phyloP scores from a whole-genome alignment of 2,888 invertebrate genomes.

The Euproctis similis region DNA sequence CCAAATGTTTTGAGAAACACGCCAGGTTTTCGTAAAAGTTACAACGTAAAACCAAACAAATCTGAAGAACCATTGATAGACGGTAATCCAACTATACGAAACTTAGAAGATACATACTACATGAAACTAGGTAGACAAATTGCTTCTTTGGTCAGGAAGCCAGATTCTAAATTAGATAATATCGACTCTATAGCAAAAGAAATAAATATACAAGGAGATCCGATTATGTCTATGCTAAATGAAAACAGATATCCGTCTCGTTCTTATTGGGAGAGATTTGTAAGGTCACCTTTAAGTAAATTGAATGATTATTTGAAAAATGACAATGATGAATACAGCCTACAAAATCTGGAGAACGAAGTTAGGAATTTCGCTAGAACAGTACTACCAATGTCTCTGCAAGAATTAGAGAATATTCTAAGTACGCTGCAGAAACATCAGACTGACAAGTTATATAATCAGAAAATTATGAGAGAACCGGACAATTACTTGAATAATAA shows the following conservation, averaged over 20 bases:
- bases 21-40: conserved; percentile 18
- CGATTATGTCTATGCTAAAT: conserved; percentile 32
- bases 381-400: conserved; percentile 34
- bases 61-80: too few relatives aligned
- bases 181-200: conserved; percentile 32
- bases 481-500: conserved; percentile 40
- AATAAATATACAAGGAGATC: conserved; percentile 17
- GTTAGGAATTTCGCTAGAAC: conserved; percentile 43
- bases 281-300: conserved; percentile 43
- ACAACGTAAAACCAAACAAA: conserved; percentile 6
- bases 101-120: conserved; percentile 44
- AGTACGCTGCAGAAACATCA: conserved; percentile 32
- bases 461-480: conserved; percentile 6
- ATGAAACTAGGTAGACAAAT: conserved; percentile 57
- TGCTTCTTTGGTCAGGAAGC: conserved; percentile 50
- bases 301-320: conserved; percentile 23
- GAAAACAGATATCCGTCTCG: conserved; percentile 38
- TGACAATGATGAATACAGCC: conserved; percentile 39
- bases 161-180: conserved; percentile 34
- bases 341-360: conserved; percentile 53
- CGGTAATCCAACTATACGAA: too few relatives aligned
- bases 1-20: conserved; percentile 3
- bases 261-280: conserved; percentile 60
- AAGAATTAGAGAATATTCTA: conserved; percentile 55
- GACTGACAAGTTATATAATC: conserved; percentile 9